A percentile compares a stretch with the other conserved stretches of the same genome.
Evolutionary conservation across 2,888 invertebrate species (phyloP).

Genomic region (Balanococcus diminutus): DNA sequence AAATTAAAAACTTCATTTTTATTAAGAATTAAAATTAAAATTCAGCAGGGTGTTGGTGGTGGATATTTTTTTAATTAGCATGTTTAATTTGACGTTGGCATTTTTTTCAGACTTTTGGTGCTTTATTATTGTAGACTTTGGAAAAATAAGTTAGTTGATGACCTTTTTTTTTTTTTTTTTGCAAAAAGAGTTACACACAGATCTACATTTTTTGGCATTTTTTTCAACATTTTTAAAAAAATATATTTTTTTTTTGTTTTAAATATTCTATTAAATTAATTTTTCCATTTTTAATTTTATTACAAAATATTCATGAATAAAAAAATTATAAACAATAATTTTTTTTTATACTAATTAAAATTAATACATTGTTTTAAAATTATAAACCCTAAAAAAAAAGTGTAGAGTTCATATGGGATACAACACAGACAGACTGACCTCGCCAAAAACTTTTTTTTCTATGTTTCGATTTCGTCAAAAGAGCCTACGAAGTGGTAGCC

Average conservation of each 20-base stretch:
- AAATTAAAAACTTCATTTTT: constrained; percentile 22
- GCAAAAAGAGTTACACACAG: neutral
- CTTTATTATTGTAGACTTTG: neutral
- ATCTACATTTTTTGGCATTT: neutral
- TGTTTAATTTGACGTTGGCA: constrained; percentile 14
- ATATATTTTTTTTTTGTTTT: too few relatives aligned
- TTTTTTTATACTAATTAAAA: too few relatives aligned
- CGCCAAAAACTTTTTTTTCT: neutral
- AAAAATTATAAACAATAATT: too few relatives aligned
- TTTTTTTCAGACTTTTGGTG: neutral
- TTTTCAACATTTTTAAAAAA: too few relatives aligned
- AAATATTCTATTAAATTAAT: too few relatives aligned
- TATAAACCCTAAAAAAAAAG: too few relatives aligned
- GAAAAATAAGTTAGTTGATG: neutral
- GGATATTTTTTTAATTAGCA: constrained; percentile 3
- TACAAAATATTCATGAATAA: too few relatives aligned
- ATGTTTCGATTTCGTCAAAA: neutral
- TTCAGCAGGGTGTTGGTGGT: neutral
- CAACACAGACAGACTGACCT: neutral
- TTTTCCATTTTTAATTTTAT: too few relatives aligned
- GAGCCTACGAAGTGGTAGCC: neutral
- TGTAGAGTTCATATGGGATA: too few relatives aligned
- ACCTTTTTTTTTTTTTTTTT: too few relatives aligned
- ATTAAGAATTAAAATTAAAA: constrained; percentile 26
- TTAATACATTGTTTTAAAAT: too few relatives aligned